phyloP scores from a whole-genome alignment of 1,140 invertebrate genomes.

The Copidosoma floridanum region DNA sequence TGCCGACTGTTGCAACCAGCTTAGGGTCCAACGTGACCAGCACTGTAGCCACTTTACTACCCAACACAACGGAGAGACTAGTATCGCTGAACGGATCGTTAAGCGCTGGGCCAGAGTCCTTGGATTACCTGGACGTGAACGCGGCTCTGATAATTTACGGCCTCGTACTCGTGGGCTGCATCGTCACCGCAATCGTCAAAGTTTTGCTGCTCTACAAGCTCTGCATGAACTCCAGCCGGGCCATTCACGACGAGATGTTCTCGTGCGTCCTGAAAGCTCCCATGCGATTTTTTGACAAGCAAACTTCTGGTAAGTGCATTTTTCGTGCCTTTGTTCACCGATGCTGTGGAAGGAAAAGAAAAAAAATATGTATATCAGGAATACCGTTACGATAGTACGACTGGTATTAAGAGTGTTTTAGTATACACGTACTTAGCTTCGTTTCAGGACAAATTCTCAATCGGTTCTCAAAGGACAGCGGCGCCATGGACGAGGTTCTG shows the following conservation, averaged over 20 bases:
- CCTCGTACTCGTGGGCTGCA: constrained; percentile 41
- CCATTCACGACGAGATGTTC: constrained; percentile 69
- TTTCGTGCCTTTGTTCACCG: too few relatives aligned
- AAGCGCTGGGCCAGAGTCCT: background rate
- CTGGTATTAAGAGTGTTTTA: constrained; percentile 61
- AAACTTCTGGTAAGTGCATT: constrained; percentile 60
- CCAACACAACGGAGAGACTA: background rate
- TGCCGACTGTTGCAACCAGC: background rate
- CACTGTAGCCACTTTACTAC: background rate
- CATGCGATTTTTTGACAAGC: constrained; percentile 69
- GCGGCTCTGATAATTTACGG: constrained; percentile 52
- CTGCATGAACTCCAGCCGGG: constrained; percentile 67
- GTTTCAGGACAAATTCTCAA: constrained; percentile 76
- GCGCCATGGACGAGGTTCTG: constrained; percentile 79
- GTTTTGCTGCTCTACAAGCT: constrained; percentile 57
- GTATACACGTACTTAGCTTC: constrained; percentile 68
- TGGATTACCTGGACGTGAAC: background rate
- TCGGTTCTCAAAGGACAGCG: constrained; percentile 82
- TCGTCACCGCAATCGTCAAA: constrained; percentile 45
- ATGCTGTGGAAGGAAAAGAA: too few relatives aligned
- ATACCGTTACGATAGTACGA: constrained; percentile 10
- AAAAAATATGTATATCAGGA: too few relatives aligned
- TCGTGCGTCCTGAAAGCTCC: constrained; percentile 61
- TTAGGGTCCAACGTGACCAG: too few relatives aligned
- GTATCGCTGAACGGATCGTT: background rate